Conservation (phyloP, 1,140 invertebrate species). For the Neodiprion lecontei region DNA sequence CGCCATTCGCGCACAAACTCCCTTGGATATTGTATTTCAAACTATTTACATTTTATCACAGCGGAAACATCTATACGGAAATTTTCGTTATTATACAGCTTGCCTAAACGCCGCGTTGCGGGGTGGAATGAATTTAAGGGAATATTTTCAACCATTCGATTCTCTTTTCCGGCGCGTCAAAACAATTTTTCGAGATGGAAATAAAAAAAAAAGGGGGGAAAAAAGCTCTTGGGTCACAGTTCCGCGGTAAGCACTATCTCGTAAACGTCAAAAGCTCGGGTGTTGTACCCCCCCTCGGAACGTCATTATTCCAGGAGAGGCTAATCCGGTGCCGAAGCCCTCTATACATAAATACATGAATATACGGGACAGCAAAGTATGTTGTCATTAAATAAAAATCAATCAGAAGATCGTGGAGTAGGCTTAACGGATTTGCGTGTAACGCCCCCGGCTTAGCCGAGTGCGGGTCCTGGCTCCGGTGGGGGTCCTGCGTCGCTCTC, state of each 20-base stretch:
- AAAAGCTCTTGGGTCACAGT: too few relatives aligned
- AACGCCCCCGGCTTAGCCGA: conserved; percentile 51
- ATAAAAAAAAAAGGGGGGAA: neutral
- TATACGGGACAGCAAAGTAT: conserved; percentile 46
- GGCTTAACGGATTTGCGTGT: conserved; percentile 62
- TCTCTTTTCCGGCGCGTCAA: too few relatives aligned
- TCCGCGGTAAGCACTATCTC: neutral
- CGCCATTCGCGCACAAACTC: conserved; percentile 32
- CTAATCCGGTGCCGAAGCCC: conserved; percentile 43
- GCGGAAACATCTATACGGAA: conserved; percentile 32
- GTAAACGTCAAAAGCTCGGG: neutral
- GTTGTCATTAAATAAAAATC: conserved; percentile 66
- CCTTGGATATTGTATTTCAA: conserved; percentile 40
- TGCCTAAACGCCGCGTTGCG: neutral
- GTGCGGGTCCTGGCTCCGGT: conserved; percentile 6
- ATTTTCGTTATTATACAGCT: conserved; percentile 9
- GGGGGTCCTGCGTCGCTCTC: conserved; percentile 32
- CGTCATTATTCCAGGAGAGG: conserved; percentile 45
- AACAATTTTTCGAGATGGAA: neutral
- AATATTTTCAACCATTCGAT: neutral
- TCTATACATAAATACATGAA: conserved; percentile 54
- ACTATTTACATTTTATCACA: conserved; percentile 47
- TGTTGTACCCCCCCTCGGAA: neutral
- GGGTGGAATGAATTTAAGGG: conserved; percentile 26
- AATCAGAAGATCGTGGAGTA: conserved; percentile 60